Percentiles rank a stretch among this genome's conserved stretches.
phyloP scores from a whole-genome alignment of 2,888 invertebrate genomes.

The Catocala fraxini region DNA sequence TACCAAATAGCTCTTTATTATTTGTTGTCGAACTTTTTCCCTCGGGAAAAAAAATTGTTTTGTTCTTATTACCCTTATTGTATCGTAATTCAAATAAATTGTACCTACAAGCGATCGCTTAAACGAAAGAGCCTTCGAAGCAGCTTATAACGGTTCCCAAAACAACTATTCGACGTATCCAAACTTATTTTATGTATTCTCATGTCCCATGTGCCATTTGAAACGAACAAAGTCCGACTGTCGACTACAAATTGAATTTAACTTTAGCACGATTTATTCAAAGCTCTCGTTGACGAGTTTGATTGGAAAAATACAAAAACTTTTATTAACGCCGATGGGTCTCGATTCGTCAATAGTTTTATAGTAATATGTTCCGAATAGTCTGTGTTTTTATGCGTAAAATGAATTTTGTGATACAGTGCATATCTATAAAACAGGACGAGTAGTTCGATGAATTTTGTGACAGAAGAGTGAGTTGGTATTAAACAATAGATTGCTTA shows the following conservation, averaged over 20 bases:
- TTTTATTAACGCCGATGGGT: constrained; percentile 28
- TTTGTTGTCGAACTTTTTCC: neutral
- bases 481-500: too few species aligned
- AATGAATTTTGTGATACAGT: constrained; percentile 29
- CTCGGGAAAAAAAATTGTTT: neutral
- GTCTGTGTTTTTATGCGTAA: constrained; percentile 33
- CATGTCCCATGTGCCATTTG: constrained; percentile 37
- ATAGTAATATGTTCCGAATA: constrained; percentile 29
- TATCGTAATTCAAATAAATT: constrained; percentile 2
- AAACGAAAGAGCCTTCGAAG: constrained; percentile 13
- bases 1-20: too few species aligned
- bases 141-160: constrained; percentile 36
- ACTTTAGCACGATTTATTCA: constrained; percentile 42
- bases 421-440: too few species aligned
- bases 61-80: constrained; percentile 4
- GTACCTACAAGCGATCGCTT: neutral
- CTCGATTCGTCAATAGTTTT: constrained; percentile 25
- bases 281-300: constrained; percentile 30
- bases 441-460: too few species aligned
- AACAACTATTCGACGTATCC: constrained; percentile 34
- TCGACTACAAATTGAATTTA: constrained; percentile 45
- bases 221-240: constrained; percentile 19
- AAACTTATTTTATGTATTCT: constrained; percentile 33
- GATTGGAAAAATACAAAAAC: constrained; percentile 39
- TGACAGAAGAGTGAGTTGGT: too few species aligned